These are phyloP conservation scores for Macaria liturata DNA, from an alignment of 2,888 invertebrate genomes.

Conservation along the genomic window DNA sequence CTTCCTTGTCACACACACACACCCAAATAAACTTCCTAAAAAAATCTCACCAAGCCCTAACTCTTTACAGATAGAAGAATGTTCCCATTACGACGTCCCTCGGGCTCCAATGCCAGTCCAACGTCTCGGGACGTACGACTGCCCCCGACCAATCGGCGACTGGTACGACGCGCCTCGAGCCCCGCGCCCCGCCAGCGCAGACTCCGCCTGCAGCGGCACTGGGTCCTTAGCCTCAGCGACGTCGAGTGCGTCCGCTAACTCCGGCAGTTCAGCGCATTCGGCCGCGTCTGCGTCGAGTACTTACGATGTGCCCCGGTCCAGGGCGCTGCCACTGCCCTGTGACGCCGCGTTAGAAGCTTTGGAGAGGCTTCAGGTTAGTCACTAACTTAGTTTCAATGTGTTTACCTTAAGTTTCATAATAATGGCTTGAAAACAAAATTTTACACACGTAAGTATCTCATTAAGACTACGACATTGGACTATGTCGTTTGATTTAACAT, in stretches of 20 bases:
- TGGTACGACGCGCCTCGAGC: slow-evolving; percentile 79
- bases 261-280: slow-evolving; percentile 74
- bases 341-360: slow-evolving; percentile 77
- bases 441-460: too few relatives aligned
- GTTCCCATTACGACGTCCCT: slow-evolving; percentile 78
- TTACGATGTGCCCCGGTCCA: slow-evolving; percentile 74
- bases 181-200: slow-evolving; percentile 79
- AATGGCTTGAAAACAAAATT: too few relatives aligned
- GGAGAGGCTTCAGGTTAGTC: slow-evolving; percentile 81
- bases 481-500: too few relatives aligned
- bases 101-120: slow-evolving; percentile 82
- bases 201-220: slow-evolving; percentile 83
- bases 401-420: too few relatives aligned
- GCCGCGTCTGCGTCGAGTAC: slow-evolving; percentile 75
- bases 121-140: slow-evolving; percentile 89
- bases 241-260: slow-evolving; percentile 76
- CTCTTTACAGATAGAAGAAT: slow-evolving; percentile 69
- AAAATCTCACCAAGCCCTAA: background rate
- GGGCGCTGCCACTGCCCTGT: slow-evolving; percentile 75
- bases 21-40: too few relatives aligned
- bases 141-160: slow-evolving; percentile 69
- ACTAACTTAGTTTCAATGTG: too few relatives aligned
- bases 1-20: too few relatives aligned
- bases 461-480: too few relatives aligned
- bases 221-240: slow-evolving; percentile 76